Percentiles rank a stretch among this genome's conserved stretches.
phyloP scores from a whole-genome alignment of 2,888 invertebrate genomes.

The Drosophila anceps region DNA sequence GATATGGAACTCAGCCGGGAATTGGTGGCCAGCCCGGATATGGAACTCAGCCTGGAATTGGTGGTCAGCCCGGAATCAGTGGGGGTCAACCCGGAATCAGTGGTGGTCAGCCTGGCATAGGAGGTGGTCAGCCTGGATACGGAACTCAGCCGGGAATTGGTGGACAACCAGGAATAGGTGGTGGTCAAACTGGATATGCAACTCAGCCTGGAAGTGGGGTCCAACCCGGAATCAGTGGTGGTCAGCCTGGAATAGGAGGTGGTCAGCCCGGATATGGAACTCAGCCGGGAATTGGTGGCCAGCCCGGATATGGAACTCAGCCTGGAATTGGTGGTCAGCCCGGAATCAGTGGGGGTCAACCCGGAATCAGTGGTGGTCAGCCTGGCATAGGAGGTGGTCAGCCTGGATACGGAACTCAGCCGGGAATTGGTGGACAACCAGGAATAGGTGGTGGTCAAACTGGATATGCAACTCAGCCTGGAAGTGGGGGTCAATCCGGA shows the following conservation, averaged over 20 bases:
- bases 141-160: conserved; percentile 10
- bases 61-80: not conserved
- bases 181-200: not conserved
- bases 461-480: no score
- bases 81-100: conserved; percentile 29
- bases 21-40: conserved; percentile 17
- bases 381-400: conserved; percentile 5
- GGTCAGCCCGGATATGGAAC: conserved; percentile 28
- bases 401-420: not conserved
- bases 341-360: not conserved
- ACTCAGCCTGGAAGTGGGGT: conserved; percentile 36
- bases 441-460: not conserved
- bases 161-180: not conserved
- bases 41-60: conserved; percentile 13
- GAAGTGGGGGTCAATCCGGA: no score
- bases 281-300: conserved; percentile 2
- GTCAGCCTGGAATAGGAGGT: conserved; percentile 19
- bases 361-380: conserved; percentile 9
- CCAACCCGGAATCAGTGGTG: no score
- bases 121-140: conserved; percentile 22
- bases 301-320: conserved; percentile 24
- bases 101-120: conserved; percentile 14
- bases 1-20: conserved; percentile 28
- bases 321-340: conserved; percentile 16
- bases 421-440: conserved; percentile 7